Base-by-base conservation (phyloP, 30 jellyfish, hydroid and myxozoan species). In the Chrysaora quinquecirrha region DNA sequence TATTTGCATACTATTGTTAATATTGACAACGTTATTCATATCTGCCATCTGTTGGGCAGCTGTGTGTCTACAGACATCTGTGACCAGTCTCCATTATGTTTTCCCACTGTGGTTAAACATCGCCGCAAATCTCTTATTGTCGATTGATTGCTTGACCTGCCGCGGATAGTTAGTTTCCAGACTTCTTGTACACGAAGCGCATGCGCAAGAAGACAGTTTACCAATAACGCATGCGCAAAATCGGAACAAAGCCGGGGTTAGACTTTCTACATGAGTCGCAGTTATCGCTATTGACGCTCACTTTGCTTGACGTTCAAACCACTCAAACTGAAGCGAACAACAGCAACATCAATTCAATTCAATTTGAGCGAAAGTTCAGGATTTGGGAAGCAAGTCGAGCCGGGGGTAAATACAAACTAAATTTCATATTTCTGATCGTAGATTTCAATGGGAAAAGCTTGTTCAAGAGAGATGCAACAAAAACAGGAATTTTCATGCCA, bases 21-120 rank as follows among this genome's bases (percentile, higher is more conserved):
- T 80, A 80, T 80, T 80, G 90, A 80, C 90, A 66, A 80, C 34
- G 50, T 65, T 79, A 60, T 64, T 58, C 82, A 79, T 79, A 74
- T 47, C 72, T 46, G 78, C 83, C 90, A 80, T 80, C 90, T 80
- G 90, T 80, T 23, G 22, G 58, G 90, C 90, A 80, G 90, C 90
- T 80, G 90, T 67, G 84, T 29, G 62, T 68, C 76, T 48, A 25
- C 27, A 65, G 72, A 80, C 90, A 80, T 80, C 90, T 80, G 90
- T 80, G 61, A 60, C 83, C 27, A 66, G 78, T 66, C 84, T 75
- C 19, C 84, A 67, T 80, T 64, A 48, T 65, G 84, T 38, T 67
- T 80, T 68, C 90, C 90, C 83, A 66, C 90, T 80, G 90, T 80
- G 90, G 77, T 27, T 80, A 60, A 31, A 80, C 56, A 67, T 67